Evolutionary conservation across 2,888 invertebrate species (phyloP), one percentile per base, ranked within the genome.

Genomic region (Linyphia triangularis): DNA sequence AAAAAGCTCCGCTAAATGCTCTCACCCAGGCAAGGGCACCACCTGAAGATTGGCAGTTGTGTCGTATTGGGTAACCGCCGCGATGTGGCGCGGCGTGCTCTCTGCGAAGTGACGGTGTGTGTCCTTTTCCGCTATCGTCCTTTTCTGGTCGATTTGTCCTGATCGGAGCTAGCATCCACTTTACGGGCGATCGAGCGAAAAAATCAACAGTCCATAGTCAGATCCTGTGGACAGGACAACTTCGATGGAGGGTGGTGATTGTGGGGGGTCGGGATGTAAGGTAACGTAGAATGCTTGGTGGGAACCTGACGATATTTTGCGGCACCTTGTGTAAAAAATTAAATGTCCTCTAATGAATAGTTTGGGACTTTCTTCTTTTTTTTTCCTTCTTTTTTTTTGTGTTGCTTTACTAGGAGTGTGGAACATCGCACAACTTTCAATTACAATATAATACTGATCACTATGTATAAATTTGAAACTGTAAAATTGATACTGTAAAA

Each of bases 11-110:
- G 75, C 69, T 69, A 75, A 75, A 65, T 40, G 19, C 9, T 37
- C 43, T 43, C 40, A 43, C 43, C 7, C n/a, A 84, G 85, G 69
- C 77, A 85, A 85, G 78, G 78, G 85, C 63, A 78, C 70, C 26
- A 24, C 24, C 70, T 72, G 78, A 70, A 43, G 43, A 26, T 79
- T 43, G 33, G 16, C 10, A 28, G 40, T 28, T 40, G 28, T 19
- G 16, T n/a, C n/a, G 40, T 43, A 69, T 70, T 79, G 61, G 26
- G 72, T 78, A 72, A 85, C 78, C 24, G n/a, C 51, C 51, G 13
- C n/a, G n/a, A 51, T 16, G 51, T 51, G 51, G 5, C n/a, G n/a
- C n/a, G n/a, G n/a, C n/a, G n/a, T n/a, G n/a, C 51, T 51, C 51
- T 16, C 5, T 16, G 19, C 63, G 24, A 19, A 10, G 57, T 59